Conservation (phyloP, 2,797 vertebrate genomes). For the Poecile montanus region DNA sequence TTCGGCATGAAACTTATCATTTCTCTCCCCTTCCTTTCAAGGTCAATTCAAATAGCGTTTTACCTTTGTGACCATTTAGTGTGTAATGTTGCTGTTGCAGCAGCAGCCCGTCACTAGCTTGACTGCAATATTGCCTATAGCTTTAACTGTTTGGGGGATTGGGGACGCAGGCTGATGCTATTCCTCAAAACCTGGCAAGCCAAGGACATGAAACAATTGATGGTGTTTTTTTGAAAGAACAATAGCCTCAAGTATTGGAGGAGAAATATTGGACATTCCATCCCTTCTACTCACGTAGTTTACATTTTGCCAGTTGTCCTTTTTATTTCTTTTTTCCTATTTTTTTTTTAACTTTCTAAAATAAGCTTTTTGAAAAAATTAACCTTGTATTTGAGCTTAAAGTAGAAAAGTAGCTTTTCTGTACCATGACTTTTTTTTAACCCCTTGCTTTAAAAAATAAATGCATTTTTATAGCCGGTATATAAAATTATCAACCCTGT, state of each 20-base stretch:
- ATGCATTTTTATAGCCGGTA: background rate
- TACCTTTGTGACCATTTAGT: conserved; percentile 81
- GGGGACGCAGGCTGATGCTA: conserved; percentile 5
- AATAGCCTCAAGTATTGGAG: conserved; percentile 66
- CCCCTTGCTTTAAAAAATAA: background rate
- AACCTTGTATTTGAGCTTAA: conserved; percentile 23
- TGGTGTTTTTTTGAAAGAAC: conserved; percentile 65
- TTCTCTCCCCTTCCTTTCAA: conserved; percentile 76
- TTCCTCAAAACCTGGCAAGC: conserved; percentile 73
- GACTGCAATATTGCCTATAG: conserved; percentile 60
- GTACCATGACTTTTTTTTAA: background rate
- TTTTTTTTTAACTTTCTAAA: conserved; percentile 5
- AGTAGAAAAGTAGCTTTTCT: conserved; percentile 4
- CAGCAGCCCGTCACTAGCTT: conserved; percentile 45
- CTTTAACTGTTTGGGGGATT: conserved; percentile 74
- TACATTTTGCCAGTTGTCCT: conserved; percentile 56
- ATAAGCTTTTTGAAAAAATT: conserved; percentile 29
- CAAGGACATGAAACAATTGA: conserved; percentile 71
- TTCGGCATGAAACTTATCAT: background rate
- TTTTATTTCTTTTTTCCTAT: background rate
- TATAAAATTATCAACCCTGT: background rate
- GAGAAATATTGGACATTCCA: conserved; percentile 73
- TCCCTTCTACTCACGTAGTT: conserved; percentile 71
- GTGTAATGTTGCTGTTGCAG: conserved; percentile 69
- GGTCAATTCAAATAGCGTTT: conserved; percentile 88